Evolutionary conservation across 2,888 invertebrate species (phyloP).

Genomic region (Nyleta sp.): DNA sequence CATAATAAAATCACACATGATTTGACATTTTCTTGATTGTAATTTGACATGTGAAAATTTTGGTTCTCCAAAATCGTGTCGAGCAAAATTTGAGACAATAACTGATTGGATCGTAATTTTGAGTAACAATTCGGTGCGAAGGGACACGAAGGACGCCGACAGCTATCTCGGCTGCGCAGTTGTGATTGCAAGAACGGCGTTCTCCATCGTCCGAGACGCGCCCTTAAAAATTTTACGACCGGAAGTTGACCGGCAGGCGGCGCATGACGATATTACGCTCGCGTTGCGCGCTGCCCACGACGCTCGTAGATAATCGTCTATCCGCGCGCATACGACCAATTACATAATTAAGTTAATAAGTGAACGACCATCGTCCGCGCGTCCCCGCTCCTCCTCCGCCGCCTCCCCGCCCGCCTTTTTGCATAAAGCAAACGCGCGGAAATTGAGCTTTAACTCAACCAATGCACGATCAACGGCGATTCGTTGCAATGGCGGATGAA

Average conservation of each 20-base stretch:
- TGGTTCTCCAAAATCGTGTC: neutral
- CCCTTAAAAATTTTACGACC: constrained; percentile 76
- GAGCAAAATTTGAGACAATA: neutral
- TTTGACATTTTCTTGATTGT: too few relatives aligned
- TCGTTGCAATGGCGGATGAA: constrained; percentile 45
- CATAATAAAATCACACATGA: too few relatives aligned
- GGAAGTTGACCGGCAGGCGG: constrained; percentile 75
- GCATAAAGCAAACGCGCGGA: constrained; percentile 52
- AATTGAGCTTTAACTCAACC: constrained; percentile 57
- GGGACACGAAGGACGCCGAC: constrained; percentile 35
- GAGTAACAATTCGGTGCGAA: constrained; percentile 15
- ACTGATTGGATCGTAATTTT: constrained; percentile 27
- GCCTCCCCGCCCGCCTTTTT: constrained; percentile 32
- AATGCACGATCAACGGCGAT: constrained; percentile 42
- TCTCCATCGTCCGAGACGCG: constrained; percentile 66
- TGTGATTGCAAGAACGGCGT: constrained; percentile 48
- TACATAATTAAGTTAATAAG: constrained; percentile 71
- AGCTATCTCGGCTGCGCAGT: constrained; percentile 26
- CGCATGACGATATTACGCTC: constrained; percentile 60
- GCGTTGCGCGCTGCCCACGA: constrained; percentile 53
- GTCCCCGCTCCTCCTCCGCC: neutral
- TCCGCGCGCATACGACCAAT: constrained; percentile 66
- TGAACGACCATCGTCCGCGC: constrained; percentile 63
- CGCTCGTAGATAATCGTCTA: constrained; percentile 58
- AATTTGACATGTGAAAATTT: too few relatives aligned